phyloP scores from a whole-genome alignment of 1,140 invertebrate species.

The Andrena cerasifolii region DNA sequence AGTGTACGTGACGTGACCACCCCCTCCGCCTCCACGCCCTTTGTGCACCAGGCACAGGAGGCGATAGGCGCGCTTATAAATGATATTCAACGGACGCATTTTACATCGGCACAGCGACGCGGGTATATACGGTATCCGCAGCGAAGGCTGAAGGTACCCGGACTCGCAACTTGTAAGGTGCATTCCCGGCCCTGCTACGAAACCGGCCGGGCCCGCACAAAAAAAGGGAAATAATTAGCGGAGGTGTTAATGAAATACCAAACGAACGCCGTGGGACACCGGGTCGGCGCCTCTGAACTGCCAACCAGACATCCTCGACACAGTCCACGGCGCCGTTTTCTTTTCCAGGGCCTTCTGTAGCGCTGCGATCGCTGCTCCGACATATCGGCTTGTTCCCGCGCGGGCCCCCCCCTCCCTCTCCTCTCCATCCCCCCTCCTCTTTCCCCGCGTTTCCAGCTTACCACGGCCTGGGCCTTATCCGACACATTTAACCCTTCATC shows the following conservation, averaged over 20 bases:
- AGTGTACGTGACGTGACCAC: no score
- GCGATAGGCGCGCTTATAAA: slow-evolving; percentile 22
- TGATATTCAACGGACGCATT: slow-evolving; percentile 12
- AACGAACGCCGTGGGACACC: slow-evolving; percentile 80
- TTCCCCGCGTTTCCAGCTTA: no score
- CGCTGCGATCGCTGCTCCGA: slow-evolving; percentile 52
- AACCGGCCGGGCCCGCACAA: slow-evolving; percentile 57
- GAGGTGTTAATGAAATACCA: slow-evolving; percentile 83
- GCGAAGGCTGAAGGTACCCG: slow-evolving; percentile 14
- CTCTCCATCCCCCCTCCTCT: slow-evolving; percentile 19
- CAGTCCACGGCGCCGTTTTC: slow-evolving; percentile 80
- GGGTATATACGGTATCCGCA: slow-evolving; percentile 22
- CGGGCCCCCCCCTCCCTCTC: neutral
- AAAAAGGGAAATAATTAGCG: slow-evolving; percentile 82
- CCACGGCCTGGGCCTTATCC: slow-evolving; percentile 15
- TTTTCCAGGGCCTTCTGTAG: slow-evolving; percentile 56
- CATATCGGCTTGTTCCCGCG: slow-evolving; percentile 54
- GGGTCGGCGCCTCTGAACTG: slow-evolving; percentile 82
- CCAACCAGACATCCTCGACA: slow-evolving; percentile 81
- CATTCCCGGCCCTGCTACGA: slow-evolving; percentile 67
- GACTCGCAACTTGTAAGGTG: slow-evolving; percentile 62
- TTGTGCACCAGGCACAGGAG: no score
- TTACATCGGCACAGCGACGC: slow-evolving; percentile 7
- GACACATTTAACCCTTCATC: slow-evolving; percentile 4
- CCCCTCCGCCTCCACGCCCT: no score